phyloP scores from a whole-genome alignment of 2,113 vertebrate genomes.

The Sceloporus undulatus region DNA sequence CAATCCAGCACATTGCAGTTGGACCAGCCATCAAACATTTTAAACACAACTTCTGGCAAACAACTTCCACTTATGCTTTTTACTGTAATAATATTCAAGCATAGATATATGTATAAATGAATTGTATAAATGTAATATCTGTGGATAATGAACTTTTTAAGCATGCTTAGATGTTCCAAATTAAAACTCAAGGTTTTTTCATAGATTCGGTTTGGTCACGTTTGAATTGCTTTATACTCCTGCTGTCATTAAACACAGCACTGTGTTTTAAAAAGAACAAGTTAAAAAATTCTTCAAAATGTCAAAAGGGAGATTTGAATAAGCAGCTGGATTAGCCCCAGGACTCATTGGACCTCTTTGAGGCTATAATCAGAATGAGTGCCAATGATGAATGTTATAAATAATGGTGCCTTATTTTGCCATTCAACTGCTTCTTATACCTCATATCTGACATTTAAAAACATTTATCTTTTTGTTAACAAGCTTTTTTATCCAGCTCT shows the following conservation, averaged over 20 bases:
- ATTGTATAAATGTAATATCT: slow-evolving; percentile 51
- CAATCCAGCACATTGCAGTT: slow-evolving; percentile 60
- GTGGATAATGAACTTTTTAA: slow-evolving; percentile 59
- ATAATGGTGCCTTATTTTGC: slow-evolving; percentile 81
- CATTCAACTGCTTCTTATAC: slow-evolving; percentile 75
- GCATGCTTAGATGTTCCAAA: slow-evolving; percentile 24
- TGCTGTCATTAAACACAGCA: slow-evolving; percentile 49
- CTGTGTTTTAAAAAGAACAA: slow-evolving; percentile 56
- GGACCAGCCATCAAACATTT: slow-evolving; percentile 74
- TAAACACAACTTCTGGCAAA: slow-evolving; percentile 59
- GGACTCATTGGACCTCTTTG: slow-evolving; percentile 52
- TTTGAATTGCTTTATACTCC: slow-evolving; percentile 44
- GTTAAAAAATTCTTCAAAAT: slow-evolving; percentile 33
- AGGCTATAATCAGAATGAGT: slow-evolving; percentile 72
- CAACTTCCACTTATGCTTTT: slow-evolving; percentile 37
- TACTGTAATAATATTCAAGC: slow-evolving; percentile 39
- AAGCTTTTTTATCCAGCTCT: slow-evolving; percentile 41
- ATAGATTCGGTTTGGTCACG: slow-evolving; percentile 43
- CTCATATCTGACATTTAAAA: slow-evolving; percentile 76
- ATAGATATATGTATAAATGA: slow-evolving; percentile 20
- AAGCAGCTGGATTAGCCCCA: slow-evolving; percentile 56
- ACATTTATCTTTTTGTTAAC: slow-evolving; percentile 41
- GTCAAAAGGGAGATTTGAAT: slow-evolving; percentile 60
- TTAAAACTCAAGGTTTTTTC: slow-evolving; percentile 37
- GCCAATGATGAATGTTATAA: slow-evolving; percentile 77